A percentile compares a stretch with the other conserved stretches of the same genome.
phyloP scores from a whole-genome alignment of 2,888 invertebrate genomes.

The Odontocerum albicorne region DNA sequence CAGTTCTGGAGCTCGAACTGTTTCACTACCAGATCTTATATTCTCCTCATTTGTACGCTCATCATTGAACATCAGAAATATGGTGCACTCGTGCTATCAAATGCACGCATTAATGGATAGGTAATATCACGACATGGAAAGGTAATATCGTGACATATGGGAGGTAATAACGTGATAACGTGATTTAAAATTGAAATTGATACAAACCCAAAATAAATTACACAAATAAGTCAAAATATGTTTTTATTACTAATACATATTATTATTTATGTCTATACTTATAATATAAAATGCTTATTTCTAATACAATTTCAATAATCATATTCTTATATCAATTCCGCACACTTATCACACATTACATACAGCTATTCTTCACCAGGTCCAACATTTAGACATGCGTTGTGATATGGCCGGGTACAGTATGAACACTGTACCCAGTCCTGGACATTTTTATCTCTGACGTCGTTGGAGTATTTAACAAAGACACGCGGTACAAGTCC shows the following conservation, averaged over 20 bases:
- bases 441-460: constrained; percentile 3
- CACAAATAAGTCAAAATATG: neutral
- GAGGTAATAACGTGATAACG: constrained; percentile 1
- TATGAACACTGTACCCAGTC: constrained; percentile 7
- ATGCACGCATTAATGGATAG: neutral
- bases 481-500: neutral
- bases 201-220: neutral
- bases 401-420: constrained; percentile 4
- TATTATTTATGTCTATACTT: neutral
- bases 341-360: constrained; percentile 4
- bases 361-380: neutral
- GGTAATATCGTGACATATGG: neutral
- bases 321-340: neutral
- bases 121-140: constrained; percentile 5
- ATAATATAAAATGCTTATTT: constrained; percentile 2
- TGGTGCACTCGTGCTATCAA: neutral
- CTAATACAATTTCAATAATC: constrained; percentile 1
- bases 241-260: constrained; percentile 3
- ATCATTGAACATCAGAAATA: neutral
- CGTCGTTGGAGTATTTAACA: constrained; percentile 1
- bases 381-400: neutral
- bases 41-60: neutral
- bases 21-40: neutral
- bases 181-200: constrained; percentile 1
- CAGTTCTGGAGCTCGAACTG: neutral